These are phyloP conservation scores for Drosophila infuscata DNA, from an alignment of 2,888 invertebrate species.

Conservation along the genomic window DNA sequence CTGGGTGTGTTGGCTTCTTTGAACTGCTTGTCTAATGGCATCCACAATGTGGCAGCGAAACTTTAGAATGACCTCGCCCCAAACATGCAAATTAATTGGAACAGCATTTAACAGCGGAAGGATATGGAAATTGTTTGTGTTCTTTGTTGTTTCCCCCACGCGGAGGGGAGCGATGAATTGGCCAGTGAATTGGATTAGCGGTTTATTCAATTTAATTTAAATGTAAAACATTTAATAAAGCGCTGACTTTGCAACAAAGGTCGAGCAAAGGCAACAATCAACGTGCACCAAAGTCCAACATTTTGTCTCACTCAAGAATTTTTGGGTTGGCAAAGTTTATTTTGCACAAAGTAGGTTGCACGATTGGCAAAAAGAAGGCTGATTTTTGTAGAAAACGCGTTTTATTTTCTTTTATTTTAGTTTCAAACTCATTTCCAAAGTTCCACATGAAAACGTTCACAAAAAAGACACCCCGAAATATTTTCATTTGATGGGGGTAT, in stretches of 20 bases:
- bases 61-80: constrained; percentile 53
- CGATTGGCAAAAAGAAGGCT: constrained; percentile 21
- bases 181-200: constrained; percentile 70
- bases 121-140: constrained; percentile 48
- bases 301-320: neutral
- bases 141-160: constrained; percentile 14
- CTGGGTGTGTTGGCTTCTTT: constrained; percentile 15
- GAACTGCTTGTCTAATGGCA: constrained; percentile 23
- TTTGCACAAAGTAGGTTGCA: constrained; percentile 22
- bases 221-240: constrained; percentile 67
- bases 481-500: too few species aligned
- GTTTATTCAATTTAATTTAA: constrained; percentile 76
- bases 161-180: constrained; percentile 7
- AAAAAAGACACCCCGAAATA: neutral
- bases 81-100: constrained; percentile 70
- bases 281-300: constrained; percentile 14
- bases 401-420: neutral
- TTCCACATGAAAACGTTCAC: neutral
- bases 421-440: neutral
- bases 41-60: constrained; percentile 20
- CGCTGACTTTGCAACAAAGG: constrained; percentile 45
- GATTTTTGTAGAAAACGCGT: neutral
- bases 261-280: constrained; percentile 15
- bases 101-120: constrained; percentile 29
- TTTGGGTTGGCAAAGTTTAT: constrained; percentile 5